Evolutionary conservation across 2,888 invertebrate species (phyloP).

Genomic region (Homarus gammarus): DNA sequence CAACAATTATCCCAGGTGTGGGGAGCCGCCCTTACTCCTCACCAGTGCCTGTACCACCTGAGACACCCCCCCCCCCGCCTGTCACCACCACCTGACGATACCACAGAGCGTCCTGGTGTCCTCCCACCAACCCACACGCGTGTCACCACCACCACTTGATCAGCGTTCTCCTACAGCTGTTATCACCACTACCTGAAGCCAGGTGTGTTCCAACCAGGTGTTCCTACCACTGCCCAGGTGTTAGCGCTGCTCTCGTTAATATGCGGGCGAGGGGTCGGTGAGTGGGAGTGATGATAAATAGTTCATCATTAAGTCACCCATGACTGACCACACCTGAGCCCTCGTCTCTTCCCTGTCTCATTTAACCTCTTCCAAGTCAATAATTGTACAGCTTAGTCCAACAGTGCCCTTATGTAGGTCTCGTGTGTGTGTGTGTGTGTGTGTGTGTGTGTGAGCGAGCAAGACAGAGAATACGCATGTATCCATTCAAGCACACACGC

Average conservation of each 20-base stretch:
- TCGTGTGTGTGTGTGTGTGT: too few species aligned
- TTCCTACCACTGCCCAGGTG: not conserved
- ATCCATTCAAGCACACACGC: too few species aligned
- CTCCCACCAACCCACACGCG: not conserved
- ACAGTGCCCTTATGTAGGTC: too few species aligned
- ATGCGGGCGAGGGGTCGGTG: not conserved
- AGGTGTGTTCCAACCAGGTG: not conserved
- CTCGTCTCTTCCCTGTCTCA: not conserved
- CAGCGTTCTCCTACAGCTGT: not conserved
- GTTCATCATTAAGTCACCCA: not conserved
- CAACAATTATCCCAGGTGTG: not conserved
- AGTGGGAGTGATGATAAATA: not conserved
- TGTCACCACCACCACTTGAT: not conserved
- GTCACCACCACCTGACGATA: not conserved
- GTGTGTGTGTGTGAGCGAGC: too few species aligned
- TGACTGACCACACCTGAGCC: not conserved
- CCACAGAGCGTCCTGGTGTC: too few species aligned
- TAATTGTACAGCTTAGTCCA: not conserved
- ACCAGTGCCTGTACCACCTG: not conserved
- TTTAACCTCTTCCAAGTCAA: not conserved
- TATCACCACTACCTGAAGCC: not conserved
- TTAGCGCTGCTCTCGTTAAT: not conserved
- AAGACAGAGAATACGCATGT: too few species aligned
- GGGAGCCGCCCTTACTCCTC: not conserved
- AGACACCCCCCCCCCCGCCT: not conserved